Evolutionary conservation across 1,140 invertebrate genomes (phyloP), one percentile per base, ranked within the genome.

Genomic region (Drosophila tani): DNA sequence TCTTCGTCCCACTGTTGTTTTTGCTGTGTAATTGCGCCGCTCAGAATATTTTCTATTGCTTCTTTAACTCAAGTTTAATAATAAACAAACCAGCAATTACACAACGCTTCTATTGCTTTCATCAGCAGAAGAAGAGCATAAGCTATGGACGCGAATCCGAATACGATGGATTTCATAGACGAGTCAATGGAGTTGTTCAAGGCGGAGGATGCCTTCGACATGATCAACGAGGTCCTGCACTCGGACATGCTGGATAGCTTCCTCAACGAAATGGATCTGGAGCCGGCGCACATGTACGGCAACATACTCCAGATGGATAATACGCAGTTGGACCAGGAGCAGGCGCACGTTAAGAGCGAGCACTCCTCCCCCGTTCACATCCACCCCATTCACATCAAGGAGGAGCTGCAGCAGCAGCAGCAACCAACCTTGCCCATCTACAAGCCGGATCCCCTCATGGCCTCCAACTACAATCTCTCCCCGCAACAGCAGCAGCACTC

Each of bases 151-250:
- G 40, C 66, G 7, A 55, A 77, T 47, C 79, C 78, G 5, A 64
- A 80, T 41, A 70, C 75, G 12, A 73, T 87, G 73, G 88, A 82
- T 45, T 67, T 87, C 14, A 74, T 79, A 17, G 70, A 71, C 11
- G 87, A 85, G 45, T 74, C 79, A 7, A 46, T 91, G 55, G 90
- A 92, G 27, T 46, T 91, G 41, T 90, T 91, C 51, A 91, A 90
- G 53, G 75, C 88, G 43, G 91, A 92, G 62, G 91, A 92, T 60
- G 79, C 88, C 8, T 64, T 92, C 2, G 88, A 88, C 7, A 77
- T 92, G 11, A 86, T 92, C 7, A 91, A 91, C 19, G 91, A 92
- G 32, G 91, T 91, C 64, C 69, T 92, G 43, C 78, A 88, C 19
- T 69, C 79, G 6, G 91, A 92, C 41, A 91, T 92, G 82, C 27